These are phyloP conservation scores for Oncopodura yosiiana DNA, from an alignment of 1,140 invertebrate species.

Conservation along the genomic window DNA sequence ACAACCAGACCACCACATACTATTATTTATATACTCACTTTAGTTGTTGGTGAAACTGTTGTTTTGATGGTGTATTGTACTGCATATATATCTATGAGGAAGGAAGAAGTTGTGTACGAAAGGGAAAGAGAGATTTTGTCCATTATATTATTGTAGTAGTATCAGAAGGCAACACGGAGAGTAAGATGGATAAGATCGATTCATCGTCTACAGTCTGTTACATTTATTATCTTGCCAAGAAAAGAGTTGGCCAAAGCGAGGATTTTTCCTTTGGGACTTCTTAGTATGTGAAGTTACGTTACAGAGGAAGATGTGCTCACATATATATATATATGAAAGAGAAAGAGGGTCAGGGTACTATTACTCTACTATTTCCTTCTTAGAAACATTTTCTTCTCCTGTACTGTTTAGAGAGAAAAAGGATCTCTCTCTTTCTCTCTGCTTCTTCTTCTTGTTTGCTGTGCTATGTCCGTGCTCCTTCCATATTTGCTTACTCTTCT, in stretches of 20 bases:
- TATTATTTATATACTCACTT: too few species aligned
- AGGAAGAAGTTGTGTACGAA: neutral
- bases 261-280: conserved; percentile 29
- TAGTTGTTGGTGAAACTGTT: too few species aligned
- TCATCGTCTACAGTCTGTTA: conserved; percentile 22
- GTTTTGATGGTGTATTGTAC: too few species aligned
- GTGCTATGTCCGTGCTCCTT: too few species aligned
- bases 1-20: too few species aligned
- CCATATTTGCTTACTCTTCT: too few species aligned
- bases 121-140: too few species aligned
- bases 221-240: conserved; percentile 23
- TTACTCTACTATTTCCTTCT: conserved; percentile 1
- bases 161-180: neutral
- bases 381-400: neutral
- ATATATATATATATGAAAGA: neutral
- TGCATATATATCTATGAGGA: neutral
- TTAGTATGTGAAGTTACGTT: neutral
- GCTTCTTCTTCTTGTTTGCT: neutral
- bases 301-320: neutral
- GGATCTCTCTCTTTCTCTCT: neutral
- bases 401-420: neutral
- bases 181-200: conserved; percentile 18
- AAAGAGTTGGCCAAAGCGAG: conserved; percentile 19
- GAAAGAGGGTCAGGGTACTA: neutral
- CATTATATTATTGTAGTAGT: too few species aligned